Base-by-base conservation (phyloP, 2,113 vertebrate species). In the Anguilla rostrata region DNA sequence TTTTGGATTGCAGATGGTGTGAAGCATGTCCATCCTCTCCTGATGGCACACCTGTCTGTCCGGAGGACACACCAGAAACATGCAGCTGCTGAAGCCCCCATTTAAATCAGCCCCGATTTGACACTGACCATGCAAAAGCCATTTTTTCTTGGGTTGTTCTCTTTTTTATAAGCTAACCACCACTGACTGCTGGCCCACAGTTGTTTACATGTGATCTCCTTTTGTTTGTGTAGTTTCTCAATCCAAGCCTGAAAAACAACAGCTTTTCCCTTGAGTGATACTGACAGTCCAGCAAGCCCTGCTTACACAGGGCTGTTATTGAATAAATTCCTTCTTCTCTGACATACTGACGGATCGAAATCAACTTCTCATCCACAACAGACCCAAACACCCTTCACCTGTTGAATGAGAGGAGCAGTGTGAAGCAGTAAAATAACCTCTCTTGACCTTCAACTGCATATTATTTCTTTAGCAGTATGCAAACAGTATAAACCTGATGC, bases 41-140 rank as follows among this genome's bases (percentile, higher is more conserved):
- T 26, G 40, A 18, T 9, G 8, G 39, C 39, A 81, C 80, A 81
- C 20, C 18, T 66, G 60, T 66, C 39, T 18, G 40, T 41, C 34
- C 39, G 20, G 40, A 80, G 39, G 26, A 20, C 16, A 43, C 80
- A 43, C 8, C 40, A 41, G 39, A 81, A 41, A 81, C 39, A 40
- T 14, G n/a, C 29, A 15, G 29, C 29, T 34, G n/a, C 9, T 34
- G 71, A n/a, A 34, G 71, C 26, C n/a, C 39, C 39, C 40, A 34
- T 81, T 41, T 87, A 86, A 71, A 57, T 92, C 80, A 16, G 29
- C 86, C 22, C 87, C 83, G 89, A 80, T 84, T 40, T 75, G 49
- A 78, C 88, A 92, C 90, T 91, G 92, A 63, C 91, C 86, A 87
- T 49, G 84, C 90, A 53, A 53, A 49, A n/a, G 79, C 34, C 39